Base-by-base conservation (phyloP, 30 jellyfish, hydroid and myxozoan species). In the Aurelia aurita complex sp. Pacific region DNA sequence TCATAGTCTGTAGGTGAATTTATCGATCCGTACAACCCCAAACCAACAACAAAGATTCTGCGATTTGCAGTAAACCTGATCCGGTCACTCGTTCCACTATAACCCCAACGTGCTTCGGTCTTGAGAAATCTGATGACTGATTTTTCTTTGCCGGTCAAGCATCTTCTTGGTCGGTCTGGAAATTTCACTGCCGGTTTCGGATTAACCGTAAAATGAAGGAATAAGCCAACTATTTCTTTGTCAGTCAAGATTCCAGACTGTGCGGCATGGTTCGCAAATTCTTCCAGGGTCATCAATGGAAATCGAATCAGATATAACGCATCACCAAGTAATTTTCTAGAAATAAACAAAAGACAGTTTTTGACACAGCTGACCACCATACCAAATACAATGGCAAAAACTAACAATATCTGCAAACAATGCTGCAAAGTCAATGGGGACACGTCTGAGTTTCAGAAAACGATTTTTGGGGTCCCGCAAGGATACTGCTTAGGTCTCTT, bases 61-160 rank as follows among this genome's bases (percentile, higher is more conserved):
- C 97, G 76, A 67, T 88, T 94, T 14, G 89, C 99, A 15, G 83
- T 77, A 76, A 94, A 94, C 64, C 87, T 84, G 18, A 94, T 94
- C 19, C 99, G 74, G 82, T 94, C 99, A 64, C 99, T 94, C n/a
- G 99, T 94, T 17, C 99, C 99, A 85, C 99, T 94, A 71, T 94
- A 94, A 64, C 99, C 99, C 99, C 99, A 94, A 50, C 99, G 91
- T 4, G 99, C 99, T 77, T 94, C 99, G 13, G 99, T 94, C 51
- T 94, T 94, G 34, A 68, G 87, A 67, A 94, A 94, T 74, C 99
- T 80, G 46, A 81, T 82, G 5, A 94, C 99, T 3, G 99, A 94
- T 34, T 94, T 94, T 73, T 94, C 99, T 72, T 94, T 94, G 29
- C 99, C 99, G 15, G 99, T 89, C 67, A 94, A 79, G 79, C 99